Base-by-base conservation (phyloP, 2,888 invertebrate species). In the Limulus polyphemus region DNA sequence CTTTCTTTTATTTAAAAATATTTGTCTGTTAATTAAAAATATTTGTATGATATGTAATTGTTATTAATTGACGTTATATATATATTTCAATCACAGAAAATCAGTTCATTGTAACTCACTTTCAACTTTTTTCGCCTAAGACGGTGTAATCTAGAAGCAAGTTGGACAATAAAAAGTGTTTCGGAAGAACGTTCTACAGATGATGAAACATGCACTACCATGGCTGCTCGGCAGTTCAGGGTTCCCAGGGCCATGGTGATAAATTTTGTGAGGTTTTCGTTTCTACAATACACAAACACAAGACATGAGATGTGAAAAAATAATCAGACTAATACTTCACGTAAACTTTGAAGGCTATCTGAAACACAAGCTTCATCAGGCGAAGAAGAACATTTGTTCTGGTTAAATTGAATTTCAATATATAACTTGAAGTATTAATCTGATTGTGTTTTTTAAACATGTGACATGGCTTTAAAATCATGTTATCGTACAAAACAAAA, bases 161-260 rank as follows among this genome's bases (percentile, higher is more conserved):
- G 79, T 79, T 98, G 97, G 64, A 97, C 85, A 51, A 92, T 94
- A 65, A 94, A 91, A 68, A 98, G 79, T 5, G 94, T 93, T 75
- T 98, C 97, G 58, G 89, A 86, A 79, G 94, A 93, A 73, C 89
- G 88, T 75, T 87, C 84, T 47, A 85, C 82, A 67, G 83, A 83
- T 14, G 92, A 88, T 47, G 91, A 90, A 58, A 97, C 90, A 77
- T 97, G 95, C 14, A 93, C 95, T 71, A 97, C 87, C 88, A 97
- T 92, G 49, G 92, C 88, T 46, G 93, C 92, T 73, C 94, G 90
- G 77, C 95, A 95, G 55, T 93, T 90, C 66, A 93, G 79, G 65
- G 92, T 92, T 68, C 93, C 90, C 67, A 97, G 81, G 73, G 94
- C 93, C 79, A 95, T 95, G 77, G 91, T 89, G 70, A 98, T 79